Evolutionary conservation across 2,113 vertebrate genomes (phyloP).

Genomic region (Lagenorhynchus albirostris): DNA sequence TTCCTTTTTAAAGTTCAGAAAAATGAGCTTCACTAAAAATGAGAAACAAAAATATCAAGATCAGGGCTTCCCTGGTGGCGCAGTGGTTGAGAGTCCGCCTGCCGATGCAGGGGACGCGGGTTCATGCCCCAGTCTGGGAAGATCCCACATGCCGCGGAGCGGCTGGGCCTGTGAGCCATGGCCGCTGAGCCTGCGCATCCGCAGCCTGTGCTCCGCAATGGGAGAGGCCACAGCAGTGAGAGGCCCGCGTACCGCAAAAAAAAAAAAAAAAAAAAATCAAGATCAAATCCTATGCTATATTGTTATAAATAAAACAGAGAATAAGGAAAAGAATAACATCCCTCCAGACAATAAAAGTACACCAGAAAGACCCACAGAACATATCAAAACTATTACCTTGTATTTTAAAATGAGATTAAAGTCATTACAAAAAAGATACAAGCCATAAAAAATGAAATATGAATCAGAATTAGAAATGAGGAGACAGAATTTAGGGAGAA

Average conservation of each 20-base stretch:
- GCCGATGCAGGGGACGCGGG: too few species aligned
- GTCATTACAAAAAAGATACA: constrained; percentile 31
- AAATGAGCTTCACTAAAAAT: not conserved
- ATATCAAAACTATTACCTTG: not conserved
- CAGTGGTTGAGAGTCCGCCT: too few species aligned
- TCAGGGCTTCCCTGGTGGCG: not conserved
- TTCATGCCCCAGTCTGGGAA: too few species aligned
- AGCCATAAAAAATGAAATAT: not conserved
- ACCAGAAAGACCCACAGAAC: not conserved
- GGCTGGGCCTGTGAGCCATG: too few species aligned
- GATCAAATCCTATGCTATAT: not conserved
- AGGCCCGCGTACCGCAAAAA: too few species aligned
- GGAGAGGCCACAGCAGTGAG: too few species aligned
- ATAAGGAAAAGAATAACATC: not conserved
- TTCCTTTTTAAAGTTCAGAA: not conserved
- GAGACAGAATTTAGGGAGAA: not conserved
- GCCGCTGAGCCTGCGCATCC: too few species aligned
- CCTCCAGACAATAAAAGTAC: not conserved
- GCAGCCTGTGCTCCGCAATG: too few species aligned
- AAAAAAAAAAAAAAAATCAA: not conserved
- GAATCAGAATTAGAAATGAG: not conserved
- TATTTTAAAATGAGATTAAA: not conserved
- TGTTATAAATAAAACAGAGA: not conserved
- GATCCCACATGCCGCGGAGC: too few species aligned
- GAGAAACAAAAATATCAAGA: not conserved